Conservation (phyloP, 2,797 vertebrate species). For the Enteromius anoplus region DNA sequence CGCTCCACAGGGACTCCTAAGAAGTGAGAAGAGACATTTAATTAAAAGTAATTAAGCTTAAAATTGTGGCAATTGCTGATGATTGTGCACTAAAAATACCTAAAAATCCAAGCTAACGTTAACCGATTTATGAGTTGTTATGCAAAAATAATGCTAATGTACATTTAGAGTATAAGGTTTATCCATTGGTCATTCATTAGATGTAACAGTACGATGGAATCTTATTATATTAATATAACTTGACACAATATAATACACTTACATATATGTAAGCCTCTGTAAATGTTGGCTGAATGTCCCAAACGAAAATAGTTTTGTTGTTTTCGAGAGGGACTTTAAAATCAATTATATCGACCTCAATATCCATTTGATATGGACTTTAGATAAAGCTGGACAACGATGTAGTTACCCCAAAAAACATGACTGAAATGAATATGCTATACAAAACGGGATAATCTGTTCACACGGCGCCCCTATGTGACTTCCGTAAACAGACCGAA, state of each 20-base stretch:
- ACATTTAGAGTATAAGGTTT: background rate
- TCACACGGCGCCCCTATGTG: fast-evolving
- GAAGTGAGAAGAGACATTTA: background rate
- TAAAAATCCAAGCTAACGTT: background rate
- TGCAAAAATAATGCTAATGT: background rate
- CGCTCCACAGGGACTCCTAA: constrained; percentile 70
- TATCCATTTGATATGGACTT: constrained; percentile 51
- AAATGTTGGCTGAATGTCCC: constrained; percentile 72
- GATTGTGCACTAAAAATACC: constrained; percentile 2
- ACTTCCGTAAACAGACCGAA: constrained; percentile 35
- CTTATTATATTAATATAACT: background rate
- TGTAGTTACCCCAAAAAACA: background rate
- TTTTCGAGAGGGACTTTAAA: constrained; percentile 77
- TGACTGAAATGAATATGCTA: background rate
- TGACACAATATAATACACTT: constrained; percentile 51
- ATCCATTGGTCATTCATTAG: background rate
- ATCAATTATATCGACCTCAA: constrained; percentile 74
- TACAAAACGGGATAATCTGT: background rate
- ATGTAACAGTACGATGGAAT: background rate
- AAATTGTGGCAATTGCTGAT: background rate
- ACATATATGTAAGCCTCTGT: constrained; percentile 72
- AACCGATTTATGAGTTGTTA: background rate
- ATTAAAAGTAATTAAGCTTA: background rate
- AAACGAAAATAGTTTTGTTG: constrained; percentile 80
- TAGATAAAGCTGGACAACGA: background rate